Evolutionary conservation across 2,113 vertebrate genomes (phyloP).

Genomic region (Cryptotis parvus): DNA sequence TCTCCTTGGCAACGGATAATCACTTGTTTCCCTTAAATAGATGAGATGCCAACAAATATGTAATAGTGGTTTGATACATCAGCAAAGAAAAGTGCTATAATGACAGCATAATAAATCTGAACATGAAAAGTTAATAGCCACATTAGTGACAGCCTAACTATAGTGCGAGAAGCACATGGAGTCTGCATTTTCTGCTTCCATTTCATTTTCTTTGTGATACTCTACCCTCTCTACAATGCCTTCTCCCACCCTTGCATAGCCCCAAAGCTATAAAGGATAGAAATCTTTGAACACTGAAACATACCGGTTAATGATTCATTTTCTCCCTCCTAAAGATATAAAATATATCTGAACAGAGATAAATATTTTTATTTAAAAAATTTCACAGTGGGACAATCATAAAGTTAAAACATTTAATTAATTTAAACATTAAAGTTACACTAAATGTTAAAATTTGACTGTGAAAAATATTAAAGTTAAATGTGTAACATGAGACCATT

Average conservation of each 20-base stretch:
- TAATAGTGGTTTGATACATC: conserved; percentile 84
- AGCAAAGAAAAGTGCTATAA: conserved; percentile 81
- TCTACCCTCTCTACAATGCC: not conserved
- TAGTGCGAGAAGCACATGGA: conserved; percentile 40
- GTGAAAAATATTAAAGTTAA: not conserved
- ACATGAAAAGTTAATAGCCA: conserved; percentile 85
- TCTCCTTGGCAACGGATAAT: conserved; percentile 88
- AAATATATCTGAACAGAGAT: not conserved
- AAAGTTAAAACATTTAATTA: not conserved
- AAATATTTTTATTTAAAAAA: conserved; percentile 34
- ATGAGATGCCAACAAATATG: conserved; percentile 87
- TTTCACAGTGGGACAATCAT: not conserved
- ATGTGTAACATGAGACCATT: not conserved
- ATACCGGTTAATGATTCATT: not conserved
- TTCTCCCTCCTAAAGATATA: not conserved
- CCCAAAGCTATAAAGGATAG: not conserved
- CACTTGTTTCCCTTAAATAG: conserved; percentile 86
- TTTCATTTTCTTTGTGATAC: conserved; percentile 62
- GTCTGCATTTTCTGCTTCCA: conserved; percentile 54
- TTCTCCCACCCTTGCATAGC: not conserved
- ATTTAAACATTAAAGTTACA: too few species aligned
- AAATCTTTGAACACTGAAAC: conserved; percentile 10
- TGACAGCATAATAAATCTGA: conserved; percentile 86
- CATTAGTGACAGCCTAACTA: conserved; percentile 84
- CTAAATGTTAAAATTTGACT: too few species aligned